These are phyloP conservation scores for Callyntrura sp. DNA, from an alignment of 2,888 invertebrate species.

Conservation along the genomic window DNA sequence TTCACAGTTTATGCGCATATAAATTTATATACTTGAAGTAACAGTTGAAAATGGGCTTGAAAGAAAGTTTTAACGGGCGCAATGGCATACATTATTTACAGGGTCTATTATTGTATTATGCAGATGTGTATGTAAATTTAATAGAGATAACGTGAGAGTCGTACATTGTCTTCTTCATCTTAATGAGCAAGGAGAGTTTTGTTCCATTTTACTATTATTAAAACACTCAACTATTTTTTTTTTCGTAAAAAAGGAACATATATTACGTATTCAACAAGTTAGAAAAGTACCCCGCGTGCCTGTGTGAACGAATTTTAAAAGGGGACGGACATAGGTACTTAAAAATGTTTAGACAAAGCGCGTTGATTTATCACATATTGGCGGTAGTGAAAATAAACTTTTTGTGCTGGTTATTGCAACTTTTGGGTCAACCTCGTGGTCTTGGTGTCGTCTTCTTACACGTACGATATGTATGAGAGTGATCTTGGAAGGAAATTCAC, in stretches of 20 bases:
- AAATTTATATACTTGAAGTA: not conserved
- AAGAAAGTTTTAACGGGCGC: conserved; percentile 2
- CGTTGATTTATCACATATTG: conserved; percentile 42
- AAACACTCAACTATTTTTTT: conserved; percentile 30
- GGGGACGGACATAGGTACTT: conserved; percentile 25
- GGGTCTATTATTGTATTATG: not conserved
- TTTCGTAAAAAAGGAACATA: not conserved
- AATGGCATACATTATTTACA: not conserved
- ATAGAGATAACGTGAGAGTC: conserved; percentile 21
- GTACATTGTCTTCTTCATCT: not conserved
- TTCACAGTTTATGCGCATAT: not conserved
- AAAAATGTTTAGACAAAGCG: conserved; percentile 30
- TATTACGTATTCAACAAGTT: conserved; percentile 45
- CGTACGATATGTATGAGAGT: not conserved
- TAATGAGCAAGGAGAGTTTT: conserved; percentile 1
- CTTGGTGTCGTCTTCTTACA: not conserved
- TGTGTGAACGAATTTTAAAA: conserved; percentile 54
- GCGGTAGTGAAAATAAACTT: conserved; percentile 14
- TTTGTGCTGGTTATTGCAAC: not conserved
- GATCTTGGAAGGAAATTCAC: not conserved
- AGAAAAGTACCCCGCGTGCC: conserved; percentile 17
- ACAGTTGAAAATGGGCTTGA: conserved; percentile 11
- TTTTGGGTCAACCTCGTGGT: conserved; percentile 32
- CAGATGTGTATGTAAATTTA: conserved; percentile 29
- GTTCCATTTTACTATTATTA: conserved; percentile 22